These are phyloP conservation scores for Euura saliciscinereae DNA, from an alignment of 1,140 invertebrate species.

Conservation along the genomic window DNA sequence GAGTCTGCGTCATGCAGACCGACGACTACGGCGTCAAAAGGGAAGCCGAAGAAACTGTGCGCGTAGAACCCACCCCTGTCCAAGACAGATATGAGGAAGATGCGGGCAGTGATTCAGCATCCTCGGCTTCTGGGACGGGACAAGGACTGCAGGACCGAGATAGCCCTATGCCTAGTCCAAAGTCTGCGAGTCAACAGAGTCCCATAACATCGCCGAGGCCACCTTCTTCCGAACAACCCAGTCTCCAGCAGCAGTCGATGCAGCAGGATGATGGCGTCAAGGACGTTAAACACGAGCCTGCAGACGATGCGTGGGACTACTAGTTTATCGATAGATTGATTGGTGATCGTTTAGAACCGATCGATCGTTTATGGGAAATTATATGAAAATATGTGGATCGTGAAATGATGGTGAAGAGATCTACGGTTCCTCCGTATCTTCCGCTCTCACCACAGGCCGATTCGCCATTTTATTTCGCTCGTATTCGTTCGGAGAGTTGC, in stretches of 20 bases:
- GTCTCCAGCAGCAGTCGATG: constrained; percentile 39
- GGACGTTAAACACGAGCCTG: constrained; percentile 53
- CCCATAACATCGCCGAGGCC: constrained; percentile 48
- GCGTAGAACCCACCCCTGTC: constrained; percentile 74
- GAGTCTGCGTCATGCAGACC: constrained; percentile 88
- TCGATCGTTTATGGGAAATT: background rate
- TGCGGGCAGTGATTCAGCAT: constrained; percentile 58
- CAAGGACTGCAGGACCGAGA: constrained; percentile 51
- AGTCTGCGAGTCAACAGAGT: constrained; percentile 48
- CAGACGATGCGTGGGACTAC: constrained; percentile 56
- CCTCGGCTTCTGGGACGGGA: constrained; percentile 60
- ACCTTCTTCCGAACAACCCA: constrained; percentile 30
- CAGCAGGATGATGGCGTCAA: constrained; percentile 49
- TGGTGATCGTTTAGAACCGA: background rate
- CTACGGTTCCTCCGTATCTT: background rate
- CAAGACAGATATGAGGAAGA: constrained; percentile 66
- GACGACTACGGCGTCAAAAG: constrained; percentile 71
- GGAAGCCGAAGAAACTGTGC: constrained; percentile 71
- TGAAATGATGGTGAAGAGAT: background rate
- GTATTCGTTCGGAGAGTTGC: no score
- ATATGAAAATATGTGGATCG: background rate
- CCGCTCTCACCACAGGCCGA: background rate
- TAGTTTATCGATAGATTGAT: constrained; percentile 23
- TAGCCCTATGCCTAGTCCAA: constrained; percentile 52
- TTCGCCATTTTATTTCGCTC: background rate